Evolutionary conservation across 2,888 invertebrate species (phyloP).

Genomic region (Aphodius granarius): DNA sequence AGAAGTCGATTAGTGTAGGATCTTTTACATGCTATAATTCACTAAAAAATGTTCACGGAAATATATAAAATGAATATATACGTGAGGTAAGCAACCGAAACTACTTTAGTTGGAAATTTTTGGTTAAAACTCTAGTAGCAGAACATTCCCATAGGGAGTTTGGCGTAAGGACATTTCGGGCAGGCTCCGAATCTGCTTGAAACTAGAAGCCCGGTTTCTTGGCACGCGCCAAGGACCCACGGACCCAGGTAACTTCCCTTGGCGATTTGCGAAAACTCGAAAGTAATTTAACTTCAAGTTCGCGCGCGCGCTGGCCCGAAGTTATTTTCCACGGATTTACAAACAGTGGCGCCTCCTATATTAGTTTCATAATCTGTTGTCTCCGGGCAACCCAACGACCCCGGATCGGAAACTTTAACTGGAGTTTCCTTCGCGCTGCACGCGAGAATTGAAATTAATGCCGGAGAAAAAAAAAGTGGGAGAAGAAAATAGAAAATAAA

Average conservation of each 20-base stretch:
- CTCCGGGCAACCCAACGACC: not conserved
- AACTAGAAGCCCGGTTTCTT: constrained; percentile 6
- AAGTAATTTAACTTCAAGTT: not conserved
- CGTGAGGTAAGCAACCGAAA: not conserved
- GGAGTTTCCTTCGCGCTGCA: constrained; percentile 1
- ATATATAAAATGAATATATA: too few species aligned
- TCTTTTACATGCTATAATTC: too few species aligned
- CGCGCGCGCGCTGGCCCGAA: constrained; percentile 8
- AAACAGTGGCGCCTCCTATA: constrained; percentile 8
- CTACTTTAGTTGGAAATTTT: not conserved
- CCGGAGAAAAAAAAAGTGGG: not conserved
- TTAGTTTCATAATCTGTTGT: not conserved
- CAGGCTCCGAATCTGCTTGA: not conserved
- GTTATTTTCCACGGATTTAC: constrained; percentile 23
- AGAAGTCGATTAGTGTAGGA: too few species aligned
- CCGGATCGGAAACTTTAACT: not conserved
- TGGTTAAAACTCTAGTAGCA: not conserved
- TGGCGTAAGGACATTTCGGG: not conserved
- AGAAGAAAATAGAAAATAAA: not conserved
- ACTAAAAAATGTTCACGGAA: too few species aligned
- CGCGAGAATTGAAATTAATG: constrained; percentile 18
- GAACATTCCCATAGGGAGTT: not conserved
- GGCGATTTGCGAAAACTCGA: not conserved
- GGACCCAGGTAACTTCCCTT: not conserved
- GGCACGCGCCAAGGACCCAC: not conserved